These are phyloP conservation scores for Episyrphus balteatus DNA, from an alignment of 1,140 invertebrate genomes.

Conservation along the genomic window DNA sequence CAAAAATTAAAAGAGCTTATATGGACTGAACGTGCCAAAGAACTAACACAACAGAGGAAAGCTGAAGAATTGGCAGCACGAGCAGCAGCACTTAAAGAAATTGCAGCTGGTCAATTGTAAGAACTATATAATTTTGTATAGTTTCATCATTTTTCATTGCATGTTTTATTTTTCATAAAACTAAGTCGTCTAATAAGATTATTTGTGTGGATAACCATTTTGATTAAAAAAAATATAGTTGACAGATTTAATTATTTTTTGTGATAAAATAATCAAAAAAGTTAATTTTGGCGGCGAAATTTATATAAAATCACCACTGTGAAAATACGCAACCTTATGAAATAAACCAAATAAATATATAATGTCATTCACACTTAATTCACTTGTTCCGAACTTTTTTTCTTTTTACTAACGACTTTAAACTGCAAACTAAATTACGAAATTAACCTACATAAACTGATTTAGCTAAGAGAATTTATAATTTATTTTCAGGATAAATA, in stretches of 20 bases:
- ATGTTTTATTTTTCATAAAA: neutral
- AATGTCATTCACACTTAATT: no score
- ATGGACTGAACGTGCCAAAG: constrained; percentile 51
- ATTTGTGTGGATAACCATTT: neutral
- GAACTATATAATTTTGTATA: neutral
- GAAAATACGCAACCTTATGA: neutral
- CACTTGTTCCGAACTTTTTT: no score
- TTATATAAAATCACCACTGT: no score
- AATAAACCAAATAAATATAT: neutral
- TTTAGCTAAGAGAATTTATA: no score
- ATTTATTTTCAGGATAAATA: no score
- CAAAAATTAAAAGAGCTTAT: constrained; percentile 51
- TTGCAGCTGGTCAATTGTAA: constrained; percentile 38
- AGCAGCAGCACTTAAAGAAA: constrained; percentile 44
- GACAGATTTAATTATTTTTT: neutral
- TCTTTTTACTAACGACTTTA: no score
- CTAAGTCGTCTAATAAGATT: neutral
- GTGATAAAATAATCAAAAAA: neutral
- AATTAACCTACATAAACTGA: no score
- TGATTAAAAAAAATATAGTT: neutral
- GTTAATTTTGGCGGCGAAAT: no score
- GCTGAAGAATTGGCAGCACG: constrained; percentile 49
- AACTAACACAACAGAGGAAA: constrained; percentile 49
- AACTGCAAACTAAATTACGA: no score
- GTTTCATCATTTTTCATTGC: neutral